Evolutionary conservation across 1,140 invertebrate genomes (phyloP), one percentile per base, ranked within the genome.

Genomic region (Cydia amplana): DNA sequence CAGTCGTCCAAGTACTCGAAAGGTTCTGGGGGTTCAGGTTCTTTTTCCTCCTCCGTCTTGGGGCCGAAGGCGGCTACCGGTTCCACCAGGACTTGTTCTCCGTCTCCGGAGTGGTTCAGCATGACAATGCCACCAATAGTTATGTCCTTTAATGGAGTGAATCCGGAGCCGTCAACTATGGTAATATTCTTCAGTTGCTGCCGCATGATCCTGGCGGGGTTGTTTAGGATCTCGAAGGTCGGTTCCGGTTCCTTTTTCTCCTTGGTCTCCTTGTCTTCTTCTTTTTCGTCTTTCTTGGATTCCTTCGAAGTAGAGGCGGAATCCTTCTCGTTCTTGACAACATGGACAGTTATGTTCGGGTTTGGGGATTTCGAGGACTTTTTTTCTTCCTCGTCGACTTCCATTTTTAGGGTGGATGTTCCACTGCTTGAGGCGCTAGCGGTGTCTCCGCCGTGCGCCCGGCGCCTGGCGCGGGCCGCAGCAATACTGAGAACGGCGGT

Each of bases 401-500:
- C 96, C 96, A 96, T 96, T 88, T 96, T 96, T 51, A 95, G 95
- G 18, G 86, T 84, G 28, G 89, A 95, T 60, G 87, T 87, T 6
- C 86, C 83, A 23, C 87, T 89, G 36, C 85, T 86, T 5, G 86
- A 80, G 12, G 89, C 85, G 6, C 87, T 84, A 20, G 95, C 95
- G 75, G 95, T 16, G 65, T 70, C 65, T 16, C 65, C 94, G 12
- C 92, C 93, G 76, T 94, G 94, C 75, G 97, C 96, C 25, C 97
- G 95, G 77, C 98, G 95, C 78, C 97, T 95, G 81, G 98, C 96
- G 79, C 98, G 95, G 0, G 91, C 91, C 0, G 98, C 98, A 0
- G 99, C 99, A 81, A 99, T 99, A 85, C 98, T 99, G 20, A 99
- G 94, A 3, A 99, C 98, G 9, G 99, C 99, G 18, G 98, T 99